These are phyloP conservation scores for Cryptus armator DNA, from an alignment of 2,888 invertebrate species.

Conservation along the genomic window DNA sequence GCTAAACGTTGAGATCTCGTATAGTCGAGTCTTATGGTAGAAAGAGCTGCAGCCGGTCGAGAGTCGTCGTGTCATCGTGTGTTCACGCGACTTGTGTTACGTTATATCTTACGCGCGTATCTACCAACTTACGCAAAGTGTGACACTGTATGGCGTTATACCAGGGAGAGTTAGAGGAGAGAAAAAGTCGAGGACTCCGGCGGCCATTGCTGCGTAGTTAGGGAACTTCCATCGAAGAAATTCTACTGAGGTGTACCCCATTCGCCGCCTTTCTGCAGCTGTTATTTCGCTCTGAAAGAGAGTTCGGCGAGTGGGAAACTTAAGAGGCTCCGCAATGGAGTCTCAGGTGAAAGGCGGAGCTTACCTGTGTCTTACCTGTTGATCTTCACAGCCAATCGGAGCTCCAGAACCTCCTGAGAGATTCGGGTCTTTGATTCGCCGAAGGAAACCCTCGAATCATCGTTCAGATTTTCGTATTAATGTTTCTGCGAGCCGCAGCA, in stretches of 20 bases:
- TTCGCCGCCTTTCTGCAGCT: background rate
- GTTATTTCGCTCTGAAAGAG: background rate
- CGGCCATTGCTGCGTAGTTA: background rate
- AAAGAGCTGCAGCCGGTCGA: conserved; percentile 65
- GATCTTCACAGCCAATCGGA: conserved; percentile 33
- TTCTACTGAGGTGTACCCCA: background rate
- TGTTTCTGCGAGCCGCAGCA: too few species aligned
- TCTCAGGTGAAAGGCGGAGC: conserved; percentile 48
- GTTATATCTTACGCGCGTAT: conserved; percentile 18
- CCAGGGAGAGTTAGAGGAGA: background rate
- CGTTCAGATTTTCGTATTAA: background rate
- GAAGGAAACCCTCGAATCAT: conserved; percentile 17
- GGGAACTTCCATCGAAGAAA: conserved; percentile 17
- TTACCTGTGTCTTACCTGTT: conserved; percentile 65
- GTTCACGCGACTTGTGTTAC: conserved; percentile 15
- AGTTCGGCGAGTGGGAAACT: background rate
- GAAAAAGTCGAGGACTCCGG: conserved; percentile 4
- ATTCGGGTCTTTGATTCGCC: conserved; percentile 30
- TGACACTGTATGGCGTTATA: background rate
- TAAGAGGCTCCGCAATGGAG: background rate
- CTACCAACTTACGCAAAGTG: conserved; percentile 24
- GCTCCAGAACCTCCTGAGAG: background rate
- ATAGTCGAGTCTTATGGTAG: conserved; percentile 38
- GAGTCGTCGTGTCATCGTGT: conserved; percentile 37
- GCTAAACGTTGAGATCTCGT: conserved; percentile 37